phyloP scores from a whole-genome alignment of 2,797 vertebrate species.

The Neoniphon sammara region DNA sequence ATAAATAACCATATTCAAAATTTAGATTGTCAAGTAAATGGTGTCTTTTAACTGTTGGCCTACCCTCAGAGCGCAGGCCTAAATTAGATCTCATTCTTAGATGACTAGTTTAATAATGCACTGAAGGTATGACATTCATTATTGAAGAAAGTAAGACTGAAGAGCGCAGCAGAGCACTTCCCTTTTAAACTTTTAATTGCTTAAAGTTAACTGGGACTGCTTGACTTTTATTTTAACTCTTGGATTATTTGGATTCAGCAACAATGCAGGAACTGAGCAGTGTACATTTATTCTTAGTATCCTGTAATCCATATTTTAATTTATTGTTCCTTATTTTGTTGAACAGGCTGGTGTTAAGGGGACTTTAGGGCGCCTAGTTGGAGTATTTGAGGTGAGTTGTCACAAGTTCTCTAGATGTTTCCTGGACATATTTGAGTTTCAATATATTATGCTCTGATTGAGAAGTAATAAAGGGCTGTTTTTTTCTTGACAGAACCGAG shows the following conservation, averaged over 20 bases:
- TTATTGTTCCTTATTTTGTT: slow-evolving; percentile 25
- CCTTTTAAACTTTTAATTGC: neutral
- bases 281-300: too few relatives aligned
- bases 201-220: slow-evolving; percentile 4
- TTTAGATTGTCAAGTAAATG: neutral
- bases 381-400: slow-evolving; percentile 95
- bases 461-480: neutral
- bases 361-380: slow-evolving; percentile 95
- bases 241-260: slow-evolving; percentile 19
- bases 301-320: slow-evolving; percentile 3
- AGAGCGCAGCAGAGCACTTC: neutral
- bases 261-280: slow-evolving; percentile 3
- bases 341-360: slow-evolving; percentile 97
- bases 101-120: neutral
- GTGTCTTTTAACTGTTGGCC: neutral
- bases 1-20: neutral
- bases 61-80: neutral
- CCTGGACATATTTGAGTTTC: slow-evolving; percentile 10
- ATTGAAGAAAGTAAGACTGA: neutral
- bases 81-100: neutral
- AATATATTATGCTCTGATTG: neutral
- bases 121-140: neutral
- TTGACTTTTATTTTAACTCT: neutral
- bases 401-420: slow-evolving; percentile 18
- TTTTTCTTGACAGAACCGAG: slow-evolving; percentile 87